Evolutionary conservation across 92 coral and sea anemone genomes (phyloP), one percentile per base, ranked within the genome.

Genomic region (Anthopleura xanthogrammica): DNA sequence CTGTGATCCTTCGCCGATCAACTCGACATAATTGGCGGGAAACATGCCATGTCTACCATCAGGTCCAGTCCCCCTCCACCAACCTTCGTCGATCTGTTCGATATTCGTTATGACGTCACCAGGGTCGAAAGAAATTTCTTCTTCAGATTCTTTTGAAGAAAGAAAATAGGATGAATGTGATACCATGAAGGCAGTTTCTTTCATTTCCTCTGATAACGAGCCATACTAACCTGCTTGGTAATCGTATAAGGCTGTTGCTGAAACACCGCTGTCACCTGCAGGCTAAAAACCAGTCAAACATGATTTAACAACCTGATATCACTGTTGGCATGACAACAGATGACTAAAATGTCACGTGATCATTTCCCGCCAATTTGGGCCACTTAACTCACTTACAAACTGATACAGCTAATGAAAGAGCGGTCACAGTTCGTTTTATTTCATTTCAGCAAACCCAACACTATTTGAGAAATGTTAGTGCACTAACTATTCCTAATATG

Each of bases 61-160:
- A 46, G 99, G 99, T 55, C 86, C 92, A n/a, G 88, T 90, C 29
- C 99, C 99, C 41, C 52, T 87, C 99, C 99, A 96, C 99, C 99
- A 96, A 16, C 99, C 99, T 46, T 90, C 95, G 46, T 96, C 99
- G 22, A 96, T 65, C 41, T 72, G 76, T 13, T 87, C 87, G 55
- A 96, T 76, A 39, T 94, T 90, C 48, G 98, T 96, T 70, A 96
- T 96, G 79, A 96, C 81, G 74, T 96, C 99, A 55, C 82, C 99
- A 48, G 99, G 99, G 80, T 96, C 99, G 77, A 96, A 96, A 23
- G 96, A 82, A 43, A 96, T 90, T 41, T 96, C 96, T 11, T 83
- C 86, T 0, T 87, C 95, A 72, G 72, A 88, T 85, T 91, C 99
- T 96, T 77, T 43, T 60, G 22, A 62, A 77, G 5, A 56, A 52